These are phyloP conservation scores for Limnephilus auricula DNA, from an alignment of 2,888 invertebrate species.

Conservation along the genomic window DNA sequence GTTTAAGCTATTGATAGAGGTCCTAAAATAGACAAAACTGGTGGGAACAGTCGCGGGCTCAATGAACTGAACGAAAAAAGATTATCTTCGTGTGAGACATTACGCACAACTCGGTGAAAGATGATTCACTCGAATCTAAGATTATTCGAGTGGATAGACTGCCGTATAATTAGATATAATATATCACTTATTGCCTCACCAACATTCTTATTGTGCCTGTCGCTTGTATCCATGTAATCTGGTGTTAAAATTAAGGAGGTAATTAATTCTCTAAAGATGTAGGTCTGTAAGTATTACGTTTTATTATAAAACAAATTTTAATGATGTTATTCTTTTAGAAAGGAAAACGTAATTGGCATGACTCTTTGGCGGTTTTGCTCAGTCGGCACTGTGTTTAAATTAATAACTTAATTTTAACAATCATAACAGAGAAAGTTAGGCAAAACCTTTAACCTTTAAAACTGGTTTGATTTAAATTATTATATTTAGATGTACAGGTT, in stretches of 20 bases:
- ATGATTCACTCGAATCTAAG: neutral
- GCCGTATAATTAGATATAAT: neutral
- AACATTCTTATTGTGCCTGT: neutral
- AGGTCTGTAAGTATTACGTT: neutral
- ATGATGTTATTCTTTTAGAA: neutral
- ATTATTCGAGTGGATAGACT: neutral
- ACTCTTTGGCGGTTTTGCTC: neutral
- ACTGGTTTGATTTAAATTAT: neutral
- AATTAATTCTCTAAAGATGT: neutral
- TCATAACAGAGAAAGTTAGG: neutral
- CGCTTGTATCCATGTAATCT: neutral
- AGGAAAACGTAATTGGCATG: neutral
- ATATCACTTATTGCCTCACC: neutral
- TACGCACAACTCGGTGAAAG: neutral
- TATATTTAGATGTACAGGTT: neutral
- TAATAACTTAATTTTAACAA: neutral
- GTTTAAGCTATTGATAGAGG: neutral
- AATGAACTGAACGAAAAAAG: neutral
- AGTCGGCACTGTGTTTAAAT: neutral
- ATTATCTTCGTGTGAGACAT: neutral
- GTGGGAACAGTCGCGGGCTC: neutral
- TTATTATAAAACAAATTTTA: neutral
- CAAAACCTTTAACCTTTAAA: neutral
- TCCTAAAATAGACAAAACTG: neutral
- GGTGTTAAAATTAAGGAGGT: neutral